These are phyloP conservation scores for Rallus limicola DNA, from an alignment of 2,113 vertebrate species.

Conservation along the genomic window DNA sequence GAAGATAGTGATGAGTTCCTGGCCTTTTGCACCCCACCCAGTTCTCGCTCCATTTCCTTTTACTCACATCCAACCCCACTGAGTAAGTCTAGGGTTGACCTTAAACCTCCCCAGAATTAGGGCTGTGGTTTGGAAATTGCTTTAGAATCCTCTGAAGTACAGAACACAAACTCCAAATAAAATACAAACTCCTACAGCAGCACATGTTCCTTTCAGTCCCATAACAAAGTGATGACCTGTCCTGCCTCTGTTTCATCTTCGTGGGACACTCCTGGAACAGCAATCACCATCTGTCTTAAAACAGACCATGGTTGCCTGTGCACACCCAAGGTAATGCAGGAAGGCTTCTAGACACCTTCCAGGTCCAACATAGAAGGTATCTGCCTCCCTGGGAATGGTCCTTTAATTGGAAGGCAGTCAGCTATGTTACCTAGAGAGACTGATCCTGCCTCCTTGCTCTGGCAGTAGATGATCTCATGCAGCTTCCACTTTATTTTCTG, in stretches of 20 bases:
- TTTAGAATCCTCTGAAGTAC: background rate
- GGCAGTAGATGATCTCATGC: background rate
- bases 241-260: background rate
- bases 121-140: background rate
- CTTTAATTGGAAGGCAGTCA: constrained; percentile 35
- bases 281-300: background rate
- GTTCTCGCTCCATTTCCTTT: background rate
- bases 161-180: background rate
- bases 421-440: background rate
- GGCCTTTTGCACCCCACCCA: background rate
- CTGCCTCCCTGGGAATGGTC: background rate
- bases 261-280: background rate
- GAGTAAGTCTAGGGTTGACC: background rate
- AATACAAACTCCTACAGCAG: background rate
- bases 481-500: constrained; percentile 20
- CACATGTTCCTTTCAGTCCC: fast-evolving
- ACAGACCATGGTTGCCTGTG: background rate
- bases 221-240: background rate
- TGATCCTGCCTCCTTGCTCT: background rate
- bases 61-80: background rate
- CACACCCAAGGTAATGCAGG: background rate
- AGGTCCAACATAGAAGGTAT: background rate
- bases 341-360: background rate
- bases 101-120: background rate
- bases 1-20: background rate